Evolutionary conservation across 2,888 invertebrate genomes (phyloP).

Genomic region (Pomacea canaliculata): DNA sequence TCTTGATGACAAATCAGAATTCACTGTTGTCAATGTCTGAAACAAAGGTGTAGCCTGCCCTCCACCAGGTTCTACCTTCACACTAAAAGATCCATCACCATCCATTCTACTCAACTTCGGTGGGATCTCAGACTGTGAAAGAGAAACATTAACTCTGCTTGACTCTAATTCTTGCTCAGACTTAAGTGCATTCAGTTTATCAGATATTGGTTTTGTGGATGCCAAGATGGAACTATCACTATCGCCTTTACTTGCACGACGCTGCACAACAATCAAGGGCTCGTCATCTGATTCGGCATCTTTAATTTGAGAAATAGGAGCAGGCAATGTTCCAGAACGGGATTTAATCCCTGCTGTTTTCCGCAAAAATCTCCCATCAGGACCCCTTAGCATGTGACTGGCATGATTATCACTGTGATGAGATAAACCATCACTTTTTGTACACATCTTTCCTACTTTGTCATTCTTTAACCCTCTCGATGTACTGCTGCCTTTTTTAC

Average conservation of each 20-base stretch:
- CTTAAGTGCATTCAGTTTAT: too few relatives aligned
- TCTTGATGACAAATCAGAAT: not conserved
- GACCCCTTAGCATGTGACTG: not conserved
- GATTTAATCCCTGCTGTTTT: not conserved
- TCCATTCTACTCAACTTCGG: too few relatives aligned
- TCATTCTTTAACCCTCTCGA: not conserved
- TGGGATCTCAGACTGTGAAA: too few relatives aligned
- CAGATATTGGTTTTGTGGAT: not conserved
- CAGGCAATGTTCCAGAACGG: not conserved
- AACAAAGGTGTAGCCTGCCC: not conserved
- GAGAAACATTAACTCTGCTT: not conserved
- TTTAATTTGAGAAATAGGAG: not conserved
- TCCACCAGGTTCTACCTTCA: not conserved
- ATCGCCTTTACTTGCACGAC: not conserved
- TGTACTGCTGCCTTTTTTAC: not conserved
- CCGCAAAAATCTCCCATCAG: not conserved
- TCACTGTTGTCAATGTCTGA: not conserved
- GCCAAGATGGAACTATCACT: not conserved
- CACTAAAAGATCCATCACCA: not conserved
- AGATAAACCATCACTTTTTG: too few relatives aligned
- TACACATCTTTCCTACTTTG: slow-evolving; percentile 15
- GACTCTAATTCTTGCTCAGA: not conserved
- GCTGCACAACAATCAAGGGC: not conserved
- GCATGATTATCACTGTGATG: too few relatives aligned
- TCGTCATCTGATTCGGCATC: slow-evolving; percentile 2